Evolutionary conservation across 1,140 invertebrate species (phyloP).

Genomic region (Phymastichus coffea): DNA sequence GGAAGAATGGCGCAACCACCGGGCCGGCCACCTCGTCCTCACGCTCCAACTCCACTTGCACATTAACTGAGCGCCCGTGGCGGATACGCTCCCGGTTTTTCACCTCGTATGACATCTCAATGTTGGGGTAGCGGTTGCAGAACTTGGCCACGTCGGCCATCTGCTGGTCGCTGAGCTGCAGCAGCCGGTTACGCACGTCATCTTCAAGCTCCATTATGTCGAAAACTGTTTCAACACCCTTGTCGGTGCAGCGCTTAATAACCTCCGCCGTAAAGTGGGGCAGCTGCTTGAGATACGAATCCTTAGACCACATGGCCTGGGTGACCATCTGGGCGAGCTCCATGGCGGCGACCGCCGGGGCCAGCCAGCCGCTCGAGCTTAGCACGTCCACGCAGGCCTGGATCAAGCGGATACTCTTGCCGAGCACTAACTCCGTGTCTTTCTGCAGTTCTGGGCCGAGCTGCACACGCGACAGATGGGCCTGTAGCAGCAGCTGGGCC

Average conservation of each 20-base stretch:
- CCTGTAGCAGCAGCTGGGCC: conserved; percentile 93
- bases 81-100: conserved; percentile 77
- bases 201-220: conserved; percentile 99
- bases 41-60: conserved; percentile 89
- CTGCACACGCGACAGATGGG: conserved; percentile 92
- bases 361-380: conserved; percentile 96
- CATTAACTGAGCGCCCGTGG: conserved; percentile 81
- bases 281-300: conserved; percentile 95
- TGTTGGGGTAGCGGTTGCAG: conserved; percentile 98
- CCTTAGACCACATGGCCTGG: conserved; percentile 99
- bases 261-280: conserved; percentile 93
- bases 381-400: conserved; percentile 99
- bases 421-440: conserved; percentile 90
- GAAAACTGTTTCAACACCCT: conserved; percentile 93
- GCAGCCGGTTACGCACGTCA: conserved; percentile 81
- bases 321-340: conserved; percentile 99
- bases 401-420: conserved; percentile 87
- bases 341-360: conserved; percentile 98
- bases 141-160: conserved; percentile 98
- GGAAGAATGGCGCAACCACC: conserved; percentile 97
- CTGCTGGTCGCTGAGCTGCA: conserved; percentile 82
- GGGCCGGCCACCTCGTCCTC: conserved; percentile 96
- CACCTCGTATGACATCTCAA: conserved; percentile 94
- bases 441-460: conserved; percentile 94
- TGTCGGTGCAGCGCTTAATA: conserved; percentile 88